phyloP scores from a whole-genome alignment of 2,113 vertebrate genomes.

The Uria aalge region DNA sequence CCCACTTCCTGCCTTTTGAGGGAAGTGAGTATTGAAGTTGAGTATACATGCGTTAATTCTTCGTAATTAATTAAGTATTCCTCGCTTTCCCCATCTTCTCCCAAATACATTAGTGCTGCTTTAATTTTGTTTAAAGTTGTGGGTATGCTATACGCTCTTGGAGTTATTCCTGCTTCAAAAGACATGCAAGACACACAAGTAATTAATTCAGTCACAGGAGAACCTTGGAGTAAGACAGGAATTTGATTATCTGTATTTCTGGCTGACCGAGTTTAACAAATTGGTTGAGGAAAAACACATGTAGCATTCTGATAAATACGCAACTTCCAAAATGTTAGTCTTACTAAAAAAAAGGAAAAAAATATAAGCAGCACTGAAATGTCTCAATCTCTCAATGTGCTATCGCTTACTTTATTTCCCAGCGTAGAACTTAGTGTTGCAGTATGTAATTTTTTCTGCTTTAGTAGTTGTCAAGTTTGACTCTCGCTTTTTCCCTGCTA shows the following conservation, averaged over 20 bases:
- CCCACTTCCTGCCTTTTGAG: not conserved
- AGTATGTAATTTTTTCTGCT: not conserved
- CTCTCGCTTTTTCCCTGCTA: not conserved
- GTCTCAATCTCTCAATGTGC: not conserved
- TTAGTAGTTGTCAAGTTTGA: not conserved
- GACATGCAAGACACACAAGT: not conserved
- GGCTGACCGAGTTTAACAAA: not conserved
- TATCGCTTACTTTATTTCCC: not conserved
- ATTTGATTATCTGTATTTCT: not conserved
- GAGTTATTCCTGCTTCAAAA: not conserved
- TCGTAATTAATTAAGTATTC: not conserved
- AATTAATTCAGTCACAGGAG: not conserved
- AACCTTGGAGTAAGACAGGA: not conserved
- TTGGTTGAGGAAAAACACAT: not conserved
- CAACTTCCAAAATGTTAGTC: not conserved
- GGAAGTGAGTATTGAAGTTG: not conserved
- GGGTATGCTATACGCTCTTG: not conserved
- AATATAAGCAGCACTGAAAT: not conserved
- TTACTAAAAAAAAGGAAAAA: not conserved
- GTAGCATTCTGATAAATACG: not conserved
- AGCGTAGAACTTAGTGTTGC: not conserved
- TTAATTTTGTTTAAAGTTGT: not conserved
- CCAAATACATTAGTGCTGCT: not conserved
- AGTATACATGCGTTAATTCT: not conserved
- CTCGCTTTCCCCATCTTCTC: not conserved